Evolutionary conservation across 1,140 invertebrate species (phyloP).

Genomic region (Ladona fulva): DNA sequence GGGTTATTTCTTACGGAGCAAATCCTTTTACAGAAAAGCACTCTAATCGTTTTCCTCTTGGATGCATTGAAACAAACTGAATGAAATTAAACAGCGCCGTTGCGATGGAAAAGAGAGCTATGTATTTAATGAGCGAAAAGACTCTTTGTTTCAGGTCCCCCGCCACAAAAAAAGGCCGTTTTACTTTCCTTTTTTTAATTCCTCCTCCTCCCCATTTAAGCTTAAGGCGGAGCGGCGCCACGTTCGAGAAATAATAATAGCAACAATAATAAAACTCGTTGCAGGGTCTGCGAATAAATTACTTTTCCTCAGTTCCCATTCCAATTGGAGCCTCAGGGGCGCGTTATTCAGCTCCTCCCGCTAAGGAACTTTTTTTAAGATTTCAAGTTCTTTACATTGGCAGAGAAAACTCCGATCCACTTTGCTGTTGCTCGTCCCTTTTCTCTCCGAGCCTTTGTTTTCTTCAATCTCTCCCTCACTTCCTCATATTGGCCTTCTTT

Average conservation of each 20-base stretch:
- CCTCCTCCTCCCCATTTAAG: background rate
- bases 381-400: background rate
- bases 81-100: no score
- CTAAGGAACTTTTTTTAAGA: background rate
- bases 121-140: background rate
- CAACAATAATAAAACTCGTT: slow-evolving; percentile 5
- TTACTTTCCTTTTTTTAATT: background rate
- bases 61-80: no score
- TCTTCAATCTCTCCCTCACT: background rate
- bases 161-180: background rate
- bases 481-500: background rate
- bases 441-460: background rate
- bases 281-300: background rate
- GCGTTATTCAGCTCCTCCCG: background rate
- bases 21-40: no score
- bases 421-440: background rate
- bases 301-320: background rate
- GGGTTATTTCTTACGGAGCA: no score
- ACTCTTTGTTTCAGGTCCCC: background rate
- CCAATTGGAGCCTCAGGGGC: background rate
- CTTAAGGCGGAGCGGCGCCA: background rate
- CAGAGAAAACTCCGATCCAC: background rate
- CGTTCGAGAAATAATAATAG: background rate
- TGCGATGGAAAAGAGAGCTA: no score
- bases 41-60: no score